Base-by-base conservation (phyloP, 2,888 invertebrate species). In the Phalangium opilio region DNA sequence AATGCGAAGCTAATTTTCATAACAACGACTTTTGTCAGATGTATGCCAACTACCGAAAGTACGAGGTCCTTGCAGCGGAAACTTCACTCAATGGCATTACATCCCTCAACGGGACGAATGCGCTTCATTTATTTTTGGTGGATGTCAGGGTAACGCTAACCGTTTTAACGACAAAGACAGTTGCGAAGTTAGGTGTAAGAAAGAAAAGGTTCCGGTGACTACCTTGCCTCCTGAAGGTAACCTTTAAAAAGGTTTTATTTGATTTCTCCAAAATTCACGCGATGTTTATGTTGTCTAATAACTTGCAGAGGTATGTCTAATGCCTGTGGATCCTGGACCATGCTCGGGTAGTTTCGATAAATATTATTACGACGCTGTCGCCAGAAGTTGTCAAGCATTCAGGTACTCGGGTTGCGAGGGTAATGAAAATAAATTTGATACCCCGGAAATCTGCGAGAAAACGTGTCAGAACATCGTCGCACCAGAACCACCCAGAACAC, bases 361-460 rank as follows among this genome's bases (percentile, higher is more conserved):
- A 53, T 86, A 90, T 90, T 83, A 78, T 69, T 89, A 83, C 65
- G 79, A 86, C 57, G 64, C 69, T 1, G 61, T 67, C 1, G 68
- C 73, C 0, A 81, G 81, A 58, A 67, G 74, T 17, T 89, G 87
- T 66, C 71, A 74, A 56, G 73, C 74, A 58, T 89, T 91, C 67
- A 75, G 77, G 34, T 91, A 81, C 63, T 81, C 86, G 36, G 93
- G 93, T 20, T 93, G 93, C 62, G 77, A 78, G 43, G 93, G 91
- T 48, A 95, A 95, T 64, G 78, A 75, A 15, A 93, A 93, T 62
- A 76, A 84, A 66, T 90, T 81, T 68, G 63, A 63, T 5, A 71
- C 75, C 1, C 73, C 80, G 62, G 66, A 72, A 33, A 77, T 75
- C 40, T 89, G 87, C 58, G 64, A 74, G 48, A 27, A 8, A 27